Base-by-base conservation (phyloP, 23 tunicate species). In the Trididemnum clinides region DNA sequence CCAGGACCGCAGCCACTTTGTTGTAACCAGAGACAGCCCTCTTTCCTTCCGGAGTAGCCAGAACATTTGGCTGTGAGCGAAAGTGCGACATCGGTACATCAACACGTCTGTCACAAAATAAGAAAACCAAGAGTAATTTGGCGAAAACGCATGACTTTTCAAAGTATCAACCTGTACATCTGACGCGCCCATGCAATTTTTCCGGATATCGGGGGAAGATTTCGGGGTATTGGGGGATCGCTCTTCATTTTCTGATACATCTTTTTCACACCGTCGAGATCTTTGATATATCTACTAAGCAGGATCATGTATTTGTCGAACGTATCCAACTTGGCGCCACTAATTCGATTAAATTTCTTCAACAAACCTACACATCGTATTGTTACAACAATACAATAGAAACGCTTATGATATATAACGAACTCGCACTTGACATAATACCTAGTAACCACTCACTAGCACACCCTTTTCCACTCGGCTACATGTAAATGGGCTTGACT, bases 191-290 rank as follows among this genome's bases (percentile, higher is more conserved):
- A 91, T 6, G 96, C 79, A 58, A 91, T 82, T 33, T 84, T 87
- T 33, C 91, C 91, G 28, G 96, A 69, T 22, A 91, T 84, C 1
- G 96, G 96, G 7, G 96, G 96, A 51, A 91, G 69, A 57, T 91
- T 91, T 39, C 91, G 39, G 0, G 96, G 88, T 12, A 82, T 88
- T 18, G 91, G 96, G 26, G 96, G 96, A 75, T 87, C 91, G 1
- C 82, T 87, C 71, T 91, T 91, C 88, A 86, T 88, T 72, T 91
- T 91, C 71, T 91, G 90, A 34, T 91, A 91, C 50, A 85, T 86
- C 82, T 87, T 87, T 34, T 87, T 87, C 39, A 87, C 91, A 31
- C 23, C 38, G 62, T 91, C 91, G 21, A 91, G 84, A 59, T 91
- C 96, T 34, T 83, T 78, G 15, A 63, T 0, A 39, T 82, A 88